Conservation (phyloP, 2,888 invertebrate species). For the Apodemia duryi region DNA sequence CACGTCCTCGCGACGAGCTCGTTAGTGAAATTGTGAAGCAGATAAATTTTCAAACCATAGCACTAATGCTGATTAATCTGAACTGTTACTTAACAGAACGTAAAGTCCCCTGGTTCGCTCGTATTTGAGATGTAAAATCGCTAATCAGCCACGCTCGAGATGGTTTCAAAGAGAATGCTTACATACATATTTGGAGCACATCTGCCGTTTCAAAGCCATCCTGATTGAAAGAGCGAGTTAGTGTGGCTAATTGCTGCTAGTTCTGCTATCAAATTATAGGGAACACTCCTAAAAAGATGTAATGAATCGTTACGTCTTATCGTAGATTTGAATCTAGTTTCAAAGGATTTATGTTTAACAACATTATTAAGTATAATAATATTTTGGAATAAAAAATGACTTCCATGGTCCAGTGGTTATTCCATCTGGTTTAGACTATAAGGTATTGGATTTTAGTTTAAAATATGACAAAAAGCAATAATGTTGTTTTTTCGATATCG, state of each 20-base stretch:
- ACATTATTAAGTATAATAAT: no score
- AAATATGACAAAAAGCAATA: no score
- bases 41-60: constrained; percentile 14
- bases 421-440: no score
- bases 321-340: not conserved
- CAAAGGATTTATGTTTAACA: no score
- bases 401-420: no score
- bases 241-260: constrained; percentile 39
- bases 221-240: constrained; percentile 36
- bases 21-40: constrained; percentile 17
- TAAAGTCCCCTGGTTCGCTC: constrained; percentile 18
- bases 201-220: constrained; percentile 26
- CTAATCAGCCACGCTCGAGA: constrained; percentile 30
- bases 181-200: constrained; percentile 14
- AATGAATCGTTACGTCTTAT: not conserved
- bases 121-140: constrained; percentile 28
- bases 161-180: constrained; percentile 25
- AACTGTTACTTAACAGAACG: constrained; percentile 17
- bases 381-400: no score
- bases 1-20: constrained; percentile 12
- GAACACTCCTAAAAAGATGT: not conserved
- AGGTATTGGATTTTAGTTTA: no score
- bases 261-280: not conserved
- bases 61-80: constrained; percentile 20
- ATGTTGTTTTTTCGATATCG: no score